phyloP scores from a whole-genome alignment of 53 echinoderm and acorn worm genomes.

The Apostichopus leukothele region DNA sequence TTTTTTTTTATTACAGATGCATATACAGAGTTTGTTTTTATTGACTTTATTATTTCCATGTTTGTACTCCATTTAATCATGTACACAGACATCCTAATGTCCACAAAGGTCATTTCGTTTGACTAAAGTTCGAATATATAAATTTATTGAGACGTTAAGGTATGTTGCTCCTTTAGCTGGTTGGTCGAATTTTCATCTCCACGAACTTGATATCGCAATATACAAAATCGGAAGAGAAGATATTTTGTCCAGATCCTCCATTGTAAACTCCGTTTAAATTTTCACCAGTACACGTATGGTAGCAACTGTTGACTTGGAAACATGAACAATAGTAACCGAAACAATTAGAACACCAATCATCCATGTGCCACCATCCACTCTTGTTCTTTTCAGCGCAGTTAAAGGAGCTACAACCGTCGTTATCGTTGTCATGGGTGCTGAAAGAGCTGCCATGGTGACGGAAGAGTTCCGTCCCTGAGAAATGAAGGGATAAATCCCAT shows the following conservation, averaged over 20 bases:
- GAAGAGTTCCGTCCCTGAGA: neutral
- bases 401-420: neutral
- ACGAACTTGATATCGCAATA: neutral
- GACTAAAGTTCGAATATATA: no score
- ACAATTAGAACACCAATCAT: neutral
- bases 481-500: neutral
- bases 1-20: no score
- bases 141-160: no score
- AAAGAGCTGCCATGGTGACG: neutral
- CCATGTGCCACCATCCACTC: neutral
- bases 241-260: neutral
- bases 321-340: neutral
- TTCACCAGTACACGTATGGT: neutral
- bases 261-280: neutral
- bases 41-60: no score
- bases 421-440: neutral
- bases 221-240: neutral
- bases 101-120: no score
- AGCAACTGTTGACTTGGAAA: neutral
- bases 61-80: no score
- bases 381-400: conserved; percentile 1
- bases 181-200: neutral
- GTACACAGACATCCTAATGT: no score
- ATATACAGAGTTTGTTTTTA: no score
- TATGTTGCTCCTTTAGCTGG: neutral